Evolutionary conservation across 2,888 invertebrate genomes (phyloP).

Genomic region (Polydrusus tereticollis): DNA sequence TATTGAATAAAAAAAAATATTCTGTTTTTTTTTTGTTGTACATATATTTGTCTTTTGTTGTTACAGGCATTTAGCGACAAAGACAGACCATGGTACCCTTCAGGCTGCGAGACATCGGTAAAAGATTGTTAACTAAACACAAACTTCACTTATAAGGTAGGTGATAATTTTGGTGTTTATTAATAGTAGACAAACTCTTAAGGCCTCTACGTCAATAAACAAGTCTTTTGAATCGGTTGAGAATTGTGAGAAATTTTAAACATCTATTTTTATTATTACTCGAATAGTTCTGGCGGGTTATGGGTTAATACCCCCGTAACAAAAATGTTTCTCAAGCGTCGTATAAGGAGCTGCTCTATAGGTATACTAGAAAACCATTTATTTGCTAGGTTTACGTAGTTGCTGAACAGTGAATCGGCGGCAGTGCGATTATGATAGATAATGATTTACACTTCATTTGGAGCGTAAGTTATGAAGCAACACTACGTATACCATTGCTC

Average conservation of each 20-base stretch:
- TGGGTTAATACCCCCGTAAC: conserved; percentile 11
- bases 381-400: too few species aligned
- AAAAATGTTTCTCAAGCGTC: neutral
- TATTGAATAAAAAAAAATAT: neutral
- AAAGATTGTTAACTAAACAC: conserved; percentile 15
- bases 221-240: conserved; percentile 14
- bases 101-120: neutral
- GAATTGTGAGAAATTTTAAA: conserved; percentile 20
- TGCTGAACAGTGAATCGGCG: too few species aligned
- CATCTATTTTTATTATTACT: conserved; percentile 12
- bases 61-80: conserved; percentile 5
- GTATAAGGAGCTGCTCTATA: neutral
- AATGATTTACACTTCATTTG: too few species aligned
- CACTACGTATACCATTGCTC: too few species aligned
- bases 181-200: conserved; percentile 37
- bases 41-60: neutral
- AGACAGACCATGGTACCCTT: neutral
- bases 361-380: too few species aligned
- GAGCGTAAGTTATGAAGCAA: too few species aligned
- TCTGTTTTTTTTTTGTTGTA: too few species aligned
- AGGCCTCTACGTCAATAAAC: conserved; percentile 34
- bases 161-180: conserved; percentile 42
- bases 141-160: conserved; percentile 40
- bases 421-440: too few species aligned
- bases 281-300: conserved; percentile 18